Evolutionary conservation across 2,113 vertebrate genomes (phyloP).

Genomic region (Scartelaos histophorus): DNA sequence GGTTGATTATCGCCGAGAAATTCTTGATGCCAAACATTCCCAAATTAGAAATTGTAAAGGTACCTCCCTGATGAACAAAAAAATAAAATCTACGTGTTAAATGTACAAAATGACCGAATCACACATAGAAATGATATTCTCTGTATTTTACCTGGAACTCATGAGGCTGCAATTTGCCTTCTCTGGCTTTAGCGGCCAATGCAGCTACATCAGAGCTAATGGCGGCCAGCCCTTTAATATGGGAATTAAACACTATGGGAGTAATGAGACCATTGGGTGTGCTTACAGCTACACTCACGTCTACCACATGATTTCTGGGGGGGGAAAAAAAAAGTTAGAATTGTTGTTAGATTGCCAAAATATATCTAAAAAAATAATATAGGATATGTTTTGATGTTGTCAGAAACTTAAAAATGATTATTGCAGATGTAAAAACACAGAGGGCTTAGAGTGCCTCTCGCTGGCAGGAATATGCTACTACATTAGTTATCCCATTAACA

Average conservation of each 20-base stretch:
- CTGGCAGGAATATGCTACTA: slow-evolving; percentile 8
- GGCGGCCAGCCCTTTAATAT: slow-evolving; percentile 89
- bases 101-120: neutral
- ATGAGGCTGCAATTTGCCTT: slow-evolving; percentile 94
- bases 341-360: neutral
- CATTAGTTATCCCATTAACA: neutral
- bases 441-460: slow-evolving; percentile 14
- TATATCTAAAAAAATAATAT: neutral
- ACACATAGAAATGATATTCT: neutral
- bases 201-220: slow-evolving; percentile 86
- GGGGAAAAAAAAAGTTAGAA: slow-evolving; percentile 12
- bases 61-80: slow-evolving; percentile 84
- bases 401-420: neutral
- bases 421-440: neutral
- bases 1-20: slow-evolving; percentile 98
- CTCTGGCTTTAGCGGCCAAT: slow-evolving; percentile 88
- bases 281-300: slow-evolving; percentile 92
- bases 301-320: slow-evolving; percentile 94
- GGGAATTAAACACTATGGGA: slow-evolving; percentile 96
- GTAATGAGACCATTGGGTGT: slow-evolving; percentile 93
- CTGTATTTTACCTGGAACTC: slow-evolving; percentile 89
- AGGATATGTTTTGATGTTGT: neutral
- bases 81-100: neutral
- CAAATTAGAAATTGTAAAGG: slow-evolving; percentile 97
- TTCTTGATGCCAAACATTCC: slow-evolving; percentile 99